Base-by-base conservation (phyloP, 2,113 vertebrate species). In the Limanda limanda region DNA sequence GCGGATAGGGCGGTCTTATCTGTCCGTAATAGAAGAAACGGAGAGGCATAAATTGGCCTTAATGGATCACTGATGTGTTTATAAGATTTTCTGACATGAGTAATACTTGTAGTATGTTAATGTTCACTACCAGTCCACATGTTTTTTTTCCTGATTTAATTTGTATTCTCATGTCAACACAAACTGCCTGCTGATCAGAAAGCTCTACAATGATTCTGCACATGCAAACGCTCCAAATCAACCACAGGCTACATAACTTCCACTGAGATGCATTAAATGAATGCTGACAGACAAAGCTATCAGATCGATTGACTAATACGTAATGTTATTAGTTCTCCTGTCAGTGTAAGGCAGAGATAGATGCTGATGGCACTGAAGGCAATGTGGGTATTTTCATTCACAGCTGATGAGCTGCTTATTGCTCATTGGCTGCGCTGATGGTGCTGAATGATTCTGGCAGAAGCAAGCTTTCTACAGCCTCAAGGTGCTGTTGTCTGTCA, bases 401-500 rank as follows among this genome's bases (percentile, higher is more conserved):
- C 47, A 60, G 35, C 60, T 69, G 54, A 83, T 69, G 31, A 69
- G 27, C 27, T 57, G 56, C 40, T 74, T 69, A 64, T 56, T 56
- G 54, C 54, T 56, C 4, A 48, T 80, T 74, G 52, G 71, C 56
- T 58, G 78, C 51, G 27, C 58, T 47, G 52, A 62, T 57, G 74
- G 42, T 58, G 27, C 67, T 68, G 69, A 83, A 74, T 78, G 74
- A 54, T 65, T 78, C 48, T 74, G 74, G 42, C 57, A 68, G 62
- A 42, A n/a, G 48, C 23, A 14, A 6, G 74, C 59, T 64, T 65
- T 35, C 20, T 58, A 1, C 5, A 56, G 63, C 63, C 63, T 68
- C 1, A 20, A 37, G 56, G 56, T 4, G 3, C 24, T 24, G 25
- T 69, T 51, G 47, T 25, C 40, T 52, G 42, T 24, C 51, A 71